Conservation (phyloP, 2,797 vertebrate species). For the Cryptoprocta ferox region DNA sequence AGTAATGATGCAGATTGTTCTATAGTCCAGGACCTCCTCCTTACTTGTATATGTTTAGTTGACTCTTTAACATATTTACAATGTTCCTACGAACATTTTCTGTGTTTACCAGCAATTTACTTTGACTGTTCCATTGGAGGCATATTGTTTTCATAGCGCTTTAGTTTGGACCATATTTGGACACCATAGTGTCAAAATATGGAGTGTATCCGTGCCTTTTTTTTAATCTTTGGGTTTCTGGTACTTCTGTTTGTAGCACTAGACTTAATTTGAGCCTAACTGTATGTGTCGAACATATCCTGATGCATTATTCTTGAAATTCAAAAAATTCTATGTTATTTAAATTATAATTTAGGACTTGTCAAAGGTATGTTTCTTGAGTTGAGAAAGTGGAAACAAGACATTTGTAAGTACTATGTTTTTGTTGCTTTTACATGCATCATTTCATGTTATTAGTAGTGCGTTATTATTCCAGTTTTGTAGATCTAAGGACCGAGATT, state of each 20-base stretch:
- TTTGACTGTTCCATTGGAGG: background rate
- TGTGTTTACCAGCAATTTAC: background rate
- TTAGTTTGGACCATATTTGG: background rate
- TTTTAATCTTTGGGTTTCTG: background rate
- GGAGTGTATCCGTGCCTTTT: background rate
- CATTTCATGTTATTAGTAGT: background rate
- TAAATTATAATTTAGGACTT: background rate
- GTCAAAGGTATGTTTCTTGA: background rate
- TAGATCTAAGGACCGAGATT: background rate
- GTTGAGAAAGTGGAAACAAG: background rate
- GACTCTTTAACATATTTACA: background rate
- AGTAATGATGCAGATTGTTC: too few relatives aligned
- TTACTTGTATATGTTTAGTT: background rate
- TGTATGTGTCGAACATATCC: background rate
- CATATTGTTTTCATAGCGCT: background rate
- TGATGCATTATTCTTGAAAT: slow-evolving; percentile 10
- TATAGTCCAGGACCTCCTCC: background rate
- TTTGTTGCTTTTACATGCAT: background rate
- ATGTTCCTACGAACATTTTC: background rate
- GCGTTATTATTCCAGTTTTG: background rate
- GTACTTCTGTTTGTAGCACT: background rate
- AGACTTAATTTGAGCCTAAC: background rate
- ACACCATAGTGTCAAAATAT: background rate
- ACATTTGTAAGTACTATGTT: background rate
- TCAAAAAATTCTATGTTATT: background rate